phyloP scores from a whole-genome alignment of 2,888 invertebrate genomes.

The Arrhopalites spinosus region DNA sequence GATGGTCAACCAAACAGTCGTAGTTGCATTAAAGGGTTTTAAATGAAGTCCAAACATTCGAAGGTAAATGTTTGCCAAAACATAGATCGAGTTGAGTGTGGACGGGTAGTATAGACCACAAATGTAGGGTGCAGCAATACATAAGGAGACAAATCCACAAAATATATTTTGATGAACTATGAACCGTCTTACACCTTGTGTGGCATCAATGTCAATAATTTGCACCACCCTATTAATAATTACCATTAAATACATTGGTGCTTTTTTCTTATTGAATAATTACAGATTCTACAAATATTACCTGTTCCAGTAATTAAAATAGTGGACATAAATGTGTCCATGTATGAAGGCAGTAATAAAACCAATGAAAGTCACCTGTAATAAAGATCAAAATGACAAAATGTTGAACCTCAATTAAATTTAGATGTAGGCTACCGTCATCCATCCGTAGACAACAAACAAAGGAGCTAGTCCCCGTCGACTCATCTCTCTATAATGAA shows the following conservation, averaged over 20 bases:
- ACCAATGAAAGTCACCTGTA: conserved; percentile 17
- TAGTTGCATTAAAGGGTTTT: too few relatives aligned
- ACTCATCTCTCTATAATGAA: background rate
- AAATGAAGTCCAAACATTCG: background rate
- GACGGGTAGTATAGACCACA: too few relatives aligned
- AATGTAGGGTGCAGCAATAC: too few relatives aligned
- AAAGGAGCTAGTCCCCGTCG: background rate
- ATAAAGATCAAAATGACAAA: background rate
- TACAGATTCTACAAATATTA: too few relatives aligned
- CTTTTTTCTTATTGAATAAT: background rate
- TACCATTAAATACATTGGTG: background rate
- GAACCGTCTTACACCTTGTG: conserved; percentile 42
- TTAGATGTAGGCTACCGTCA: background rate
- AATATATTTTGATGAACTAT: conserved; percentile 44
- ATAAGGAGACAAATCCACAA: conserved; percentile 6
- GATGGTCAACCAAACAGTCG: too few relatives aligned
- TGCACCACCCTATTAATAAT: conserved; percentile 36
- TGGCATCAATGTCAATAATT: conserved; percentile 52
- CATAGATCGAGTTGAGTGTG: background rate
- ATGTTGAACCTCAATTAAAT: background rate
- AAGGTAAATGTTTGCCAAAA: background rate
- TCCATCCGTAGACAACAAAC: background rate
- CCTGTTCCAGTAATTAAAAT: conserved; percentile 50
- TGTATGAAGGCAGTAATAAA: conserved; percentile 35
- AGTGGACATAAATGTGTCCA: conserved; percentile 46